These are phyloP conservation scores for Rousettus madagascariensis DNA, from an alignment of 2,797 vertebrate genomes.

Conservation along the genomic window DNA sequence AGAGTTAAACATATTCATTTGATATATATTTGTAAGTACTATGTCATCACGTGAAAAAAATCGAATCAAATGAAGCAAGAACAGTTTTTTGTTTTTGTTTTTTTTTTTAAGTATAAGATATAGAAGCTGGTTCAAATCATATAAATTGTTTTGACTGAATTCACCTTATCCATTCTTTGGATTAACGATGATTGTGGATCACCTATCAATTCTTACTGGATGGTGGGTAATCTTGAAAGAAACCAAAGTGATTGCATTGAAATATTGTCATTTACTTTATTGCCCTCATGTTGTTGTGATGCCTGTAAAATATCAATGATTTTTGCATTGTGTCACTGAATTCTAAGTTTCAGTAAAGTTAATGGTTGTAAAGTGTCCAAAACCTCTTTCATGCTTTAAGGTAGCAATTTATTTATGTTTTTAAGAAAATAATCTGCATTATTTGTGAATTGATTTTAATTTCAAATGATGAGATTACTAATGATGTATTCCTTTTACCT, in stretches of 20 bases:
- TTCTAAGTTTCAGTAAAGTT: background rate
- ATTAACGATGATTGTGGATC: background rate
- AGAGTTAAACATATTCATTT: background rate
- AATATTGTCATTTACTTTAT: background rate
- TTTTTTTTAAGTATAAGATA: background rate
- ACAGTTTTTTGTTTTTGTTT: background rate
- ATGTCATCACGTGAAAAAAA: background rate
- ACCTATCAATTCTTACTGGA: background rate
- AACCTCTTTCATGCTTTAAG: background rate
- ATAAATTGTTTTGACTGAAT: background rate
- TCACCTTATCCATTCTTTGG: background rate
- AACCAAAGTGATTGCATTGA: background rate
- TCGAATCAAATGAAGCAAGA: background rate
- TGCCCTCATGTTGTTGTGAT: background rate
- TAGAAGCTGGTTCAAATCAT: background rate
- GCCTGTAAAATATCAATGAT: background rate
- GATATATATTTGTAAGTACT: background rate
- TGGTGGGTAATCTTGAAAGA: background rate
- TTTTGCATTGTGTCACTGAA: background rate
- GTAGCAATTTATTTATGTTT: background rate
- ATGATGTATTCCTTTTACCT: background rate
- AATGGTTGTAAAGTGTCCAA: background rate
- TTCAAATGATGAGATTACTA: background rate
- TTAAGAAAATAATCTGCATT: background rate
- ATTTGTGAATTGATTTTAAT: conserved; percentile 14